phyloP scores from a whole-genome alignment of 30 jellyfish, hydroid and myxozoan species.

The Hydra vulgaris region DNA sequence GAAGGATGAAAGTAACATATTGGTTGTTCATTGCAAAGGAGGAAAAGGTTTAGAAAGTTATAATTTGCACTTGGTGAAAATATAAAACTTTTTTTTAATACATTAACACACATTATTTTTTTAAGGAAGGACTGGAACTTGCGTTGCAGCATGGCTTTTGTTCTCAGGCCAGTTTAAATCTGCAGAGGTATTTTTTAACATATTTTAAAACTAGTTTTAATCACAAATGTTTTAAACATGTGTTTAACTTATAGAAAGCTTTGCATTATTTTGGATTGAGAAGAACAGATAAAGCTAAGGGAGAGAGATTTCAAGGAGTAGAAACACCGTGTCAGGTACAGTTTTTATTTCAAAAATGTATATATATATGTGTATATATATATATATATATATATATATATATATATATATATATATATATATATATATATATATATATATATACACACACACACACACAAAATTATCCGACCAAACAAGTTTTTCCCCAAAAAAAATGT shows the following conservation, averaged over 20 bases:
- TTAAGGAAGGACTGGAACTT: constrained; percentile 88
- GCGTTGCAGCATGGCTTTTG: constrained; percentile 77
- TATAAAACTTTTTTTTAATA: too few species aligned
- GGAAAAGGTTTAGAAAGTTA: constrained; percentile 58
- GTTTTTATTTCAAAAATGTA: too few species aligned
- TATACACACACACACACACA: too few species aligned
- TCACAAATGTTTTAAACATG: not conserved
- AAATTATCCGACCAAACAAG: too few species aligned
- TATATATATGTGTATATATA: too few species aligned
- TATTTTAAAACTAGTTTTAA: not conserved
- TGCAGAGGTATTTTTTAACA: constrained; percentile 50
- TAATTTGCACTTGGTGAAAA: not conserved
- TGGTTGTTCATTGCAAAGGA: constrained; percentile 93
- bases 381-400: too few species aligned
- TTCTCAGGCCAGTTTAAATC: constrained; percentile 78
- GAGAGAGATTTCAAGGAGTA: constrained; percentile 86
- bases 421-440: too few species aligned
- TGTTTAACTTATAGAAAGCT: constrained; percentile 50
- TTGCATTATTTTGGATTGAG: constrained; percentile 86
- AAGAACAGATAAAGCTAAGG: constrained; percentile 89
- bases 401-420: too few species aligned
- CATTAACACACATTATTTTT: not conserved
- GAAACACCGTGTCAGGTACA: constrained; percentile 97
- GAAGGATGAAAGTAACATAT: constrained; percentile 39
- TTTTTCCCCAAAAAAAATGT: too few species aligned